phyloP scores from a whole-genome alignment of 2,888 invertebrate genomes.

The Agrochola litura region DNA sequence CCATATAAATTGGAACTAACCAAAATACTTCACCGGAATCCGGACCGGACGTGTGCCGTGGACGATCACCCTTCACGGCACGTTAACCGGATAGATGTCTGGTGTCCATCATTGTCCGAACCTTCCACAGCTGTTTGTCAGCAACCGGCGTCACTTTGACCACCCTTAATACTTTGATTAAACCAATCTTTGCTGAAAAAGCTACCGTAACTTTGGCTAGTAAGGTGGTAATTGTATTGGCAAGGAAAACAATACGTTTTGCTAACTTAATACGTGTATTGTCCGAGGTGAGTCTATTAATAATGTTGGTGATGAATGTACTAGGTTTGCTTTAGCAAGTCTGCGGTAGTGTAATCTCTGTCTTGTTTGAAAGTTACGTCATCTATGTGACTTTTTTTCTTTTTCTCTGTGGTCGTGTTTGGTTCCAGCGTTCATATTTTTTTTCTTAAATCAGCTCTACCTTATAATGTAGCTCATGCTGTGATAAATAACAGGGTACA shows the following conservation, averaged over 20 bases:
- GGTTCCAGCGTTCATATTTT: neutral
- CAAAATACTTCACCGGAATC: conserved; percentile 46
- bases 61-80: conserved; percentile 73
- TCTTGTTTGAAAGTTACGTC: conserved; percentile 3
- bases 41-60: conserved; percentile 59
- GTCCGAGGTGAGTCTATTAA: conserved; percentile 73
- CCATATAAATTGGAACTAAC: conserved; percentile 33
- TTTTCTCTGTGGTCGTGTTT: neutral
- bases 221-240: conserved; percentile 55
- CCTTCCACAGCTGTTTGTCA: conserved; percentile 73
- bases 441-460: neutral
- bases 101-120: conserved; percentile 75
- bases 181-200: conserved; percentile 54
- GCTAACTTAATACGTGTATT: conserved; percentile 68
- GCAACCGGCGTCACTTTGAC: conserved; percentile 65
- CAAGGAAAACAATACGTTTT: conserved; percentile 64
- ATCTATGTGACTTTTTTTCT: neutral
- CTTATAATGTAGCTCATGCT: no score
- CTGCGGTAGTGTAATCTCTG: conserved; percentile 7
- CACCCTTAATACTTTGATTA: conserved; percentile 72
- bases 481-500: neutral
- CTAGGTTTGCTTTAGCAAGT: conserved; percentile 31
- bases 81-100: conserved; percentile 74
- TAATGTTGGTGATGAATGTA: conserved; percentile 64
- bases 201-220: conserved; percentile 39